Base-by-base conservation (phyloP, 2,113 vertebrate species). In the Psittacara wagleri region DNA sequence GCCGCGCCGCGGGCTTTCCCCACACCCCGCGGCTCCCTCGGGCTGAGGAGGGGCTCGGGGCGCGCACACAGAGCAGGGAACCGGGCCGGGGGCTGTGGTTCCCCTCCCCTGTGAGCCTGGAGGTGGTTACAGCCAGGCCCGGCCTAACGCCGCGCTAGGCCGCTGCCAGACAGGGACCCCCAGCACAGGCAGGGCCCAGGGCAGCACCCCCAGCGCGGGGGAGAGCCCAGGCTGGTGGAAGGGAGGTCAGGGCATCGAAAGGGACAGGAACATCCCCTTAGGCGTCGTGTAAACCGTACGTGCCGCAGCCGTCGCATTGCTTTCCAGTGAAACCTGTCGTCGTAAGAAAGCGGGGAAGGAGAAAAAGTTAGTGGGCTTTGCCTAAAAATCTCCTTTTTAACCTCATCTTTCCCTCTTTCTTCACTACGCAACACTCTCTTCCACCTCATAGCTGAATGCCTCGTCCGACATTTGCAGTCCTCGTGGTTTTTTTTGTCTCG, bases 261-360 rank as follows among this genome's bases (percentile, higher is more conserved):
- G 10, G n/a, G 28, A 2, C 2, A 17, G 23, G 2, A 9, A 75
- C 80, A 55, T 3, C 25, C 69, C 1, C 1, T 2, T 18, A 4
- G 52, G 44, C 9, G 25, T 88, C 2, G 4, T 35, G 17, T 4
- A 20, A 70, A 17, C 49, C 2, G 4, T 8, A 1, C 5, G 10
- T 11, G 3, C 57, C 43, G 11, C 41, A 52, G 84, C 44, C 2
- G 1, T 57, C 3, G 5, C 0, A 0, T 35, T 17, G n/a, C 23
- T 84, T 72, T 31, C 9, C 10, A 43, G 37, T 20, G 25, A 44
- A 85, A 51, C 46, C 63, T 66, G 54, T 24, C 4, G 4, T 95
- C 20, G 57, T 72, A 17, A 74, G 79, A 74, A 61, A 46, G 73
- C 46, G 52, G 27, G 24, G 22, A 69, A 35, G 19, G 29, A 17